Evolutionary conservation across 1,140 invertebrate genomes (phyloP).

Genomic region (Berghia stephanieae): DNA sequence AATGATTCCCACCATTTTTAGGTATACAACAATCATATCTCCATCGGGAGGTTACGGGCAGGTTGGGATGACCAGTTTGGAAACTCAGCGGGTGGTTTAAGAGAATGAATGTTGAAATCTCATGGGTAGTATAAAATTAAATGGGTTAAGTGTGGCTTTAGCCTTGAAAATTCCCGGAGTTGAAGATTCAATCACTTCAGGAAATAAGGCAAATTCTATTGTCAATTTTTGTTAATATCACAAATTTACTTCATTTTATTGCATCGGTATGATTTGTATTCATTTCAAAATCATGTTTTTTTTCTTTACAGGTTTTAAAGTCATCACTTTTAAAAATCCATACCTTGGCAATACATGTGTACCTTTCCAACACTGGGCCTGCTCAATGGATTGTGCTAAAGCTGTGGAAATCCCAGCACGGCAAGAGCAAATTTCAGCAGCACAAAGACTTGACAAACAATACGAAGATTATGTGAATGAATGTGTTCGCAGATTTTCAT

Average conservation of each 20-base stretch:
- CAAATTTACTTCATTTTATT: background rate
- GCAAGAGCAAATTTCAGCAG: slow-evolving; percentile 64
- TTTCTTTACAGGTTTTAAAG: slow-evolving; percentile 67
- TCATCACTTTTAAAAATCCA: slow-evolving; percentile 70
- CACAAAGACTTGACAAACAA: slow-evolving; percentile 59
- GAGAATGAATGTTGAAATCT: no score
- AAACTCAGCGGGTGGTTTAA: no score
- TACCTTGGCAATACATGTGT: slow-evolving; percentile 71
- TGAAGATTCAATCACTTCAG: no score
- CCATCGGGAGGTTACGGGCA: no score
- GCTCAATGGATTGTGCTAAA: slow-evolving; percentile 66
- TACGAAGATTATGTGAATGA: slow-evolving; percentile 64
- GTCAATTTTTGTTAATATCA: no score
- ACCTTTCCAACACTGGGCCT: slow-evolving; percentile 71
- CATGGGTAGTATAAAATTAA: no score
- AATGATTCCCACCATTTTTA: no score
- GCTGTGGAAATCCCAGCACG: slow-evolving; percentile 69
- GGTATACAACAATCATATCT: no score
- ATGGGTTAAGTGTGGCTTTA: no score
- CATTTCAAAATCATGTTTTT: background rate
- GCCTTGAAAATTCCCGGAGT: no score
- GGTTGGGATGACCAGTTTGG: no score
- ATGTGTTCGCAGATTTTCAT: slow-evolving; percentile 53
- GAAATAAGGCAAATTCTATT: no score
- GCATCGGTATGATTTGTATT: background rate